phyloP scores from a whole-genome alignment of 1,140 invertebrate genomes.

The Microplitis demolitor region DNA sequence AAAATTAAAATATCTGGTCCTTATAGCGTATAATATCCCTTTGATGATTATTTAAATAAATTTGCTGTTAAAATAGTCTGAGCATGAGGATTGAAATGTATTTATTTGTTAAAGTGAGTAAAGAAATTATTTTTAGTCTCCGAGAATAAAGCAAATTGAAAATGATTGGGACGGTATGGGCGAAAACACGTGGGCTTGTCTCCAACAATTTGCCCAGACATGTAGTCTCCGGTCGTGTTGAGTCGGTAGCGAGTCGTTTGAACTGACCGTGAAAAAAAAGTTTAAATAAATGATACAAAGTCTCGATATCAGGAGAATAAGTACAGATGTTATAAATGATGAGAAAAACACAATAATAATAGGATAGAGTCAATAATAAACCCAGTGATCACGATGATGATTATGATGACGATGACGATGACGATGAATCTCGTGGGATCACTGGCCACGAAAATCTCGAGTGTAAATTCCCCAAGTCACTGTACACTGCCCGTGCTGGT shows the following conservation, averaged over 20 bases:
- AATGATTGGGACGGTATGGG: background rate
- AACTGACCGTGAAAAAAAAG: background rate
- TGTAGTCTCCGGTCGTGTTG: conserved; percentile 9
- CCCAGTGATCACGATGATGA: background rate
- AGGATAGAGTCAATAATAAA: too few species aligned
- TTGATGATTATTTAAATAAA: too few species aligned
- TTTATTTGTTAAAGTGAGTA: background rate
- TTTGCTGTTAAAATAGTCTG: too few species aligned
- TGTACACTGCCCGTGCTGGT: background rate
- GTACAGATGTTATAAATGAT: too few species aligned
- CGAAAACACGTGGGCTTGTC: conserved; percentile 13
- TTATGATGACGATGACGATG: background rate
- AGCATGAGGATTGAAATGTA: too few species aligned
- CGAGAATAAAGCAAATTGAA: background rate
- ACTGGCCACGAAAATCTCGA: background rate
- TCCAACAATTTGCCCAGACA: conserved; percentile 18
- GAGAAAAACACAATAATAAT: too few species aligned
- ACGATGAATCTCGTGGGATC: background rate
- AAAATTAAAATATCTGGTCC: too few species aligned
- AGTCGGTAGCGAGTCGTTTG: background rate
- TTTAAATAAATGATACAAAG: background rate
- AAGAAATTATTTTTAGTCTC: background rate
- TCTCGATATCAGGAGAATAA: too few species aligned
- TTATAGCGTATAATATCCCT: too few species aligned
- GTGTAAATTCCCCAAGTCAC: conserved; percentile 15